Evolutionary conservation across 2,113 vertebrate species (phyloP), one percentile per base, ranked within the genome.

Genomic region (Coregonus clupeaformis): DNA sequence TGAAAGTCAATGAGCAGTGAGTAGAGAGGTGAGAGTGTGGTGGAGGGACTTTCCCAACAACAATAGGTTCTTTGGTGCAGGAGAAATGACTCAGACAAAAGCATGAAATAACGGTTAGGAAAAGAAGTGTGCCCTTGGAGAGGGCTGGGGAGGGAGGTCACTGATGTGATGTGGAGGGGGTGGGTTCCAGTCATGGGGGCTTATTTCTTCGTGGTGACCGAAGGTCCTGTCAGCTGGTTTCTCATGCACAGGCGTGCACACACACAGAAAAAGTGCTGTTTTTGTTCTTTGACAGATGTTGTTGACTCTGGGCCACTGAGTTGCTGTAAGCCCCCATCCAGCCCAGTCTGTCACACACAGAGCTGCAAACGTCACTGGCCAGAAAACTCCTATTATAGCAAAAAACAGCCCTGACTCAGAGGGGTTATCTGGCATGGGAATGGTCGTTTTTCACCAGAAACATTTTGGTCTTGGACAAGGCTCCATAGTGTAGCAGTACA

Each of bases 21-120:
- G 49, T 59, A 14, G 29, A 72, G 49, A 16, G 68, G 49, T 20
- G 72, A 67, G 32, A 68, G 22, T 24, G 64, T 20, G 6, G 13
- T 36, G 7, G 32, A 49, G 49, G 63, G 70, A 73, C 52, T 77
- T 77, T 68, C 76, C 76, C n/a, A 20, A 59, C 14, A 71, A 65
- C n/a, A 71, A 42, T 45, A n/a, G 63, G 69, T 30, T 69, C 18
- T 59, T 59, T 27, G 49, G 47, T 49, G 47, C 71, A 71, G 49
- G 18, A 18, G 27, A 29, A 24, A 13, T 77, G 75, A 72, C 45
- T 77, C 45, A 71, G 24, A 57, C 2, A 6, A 5, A 24, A 36
- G 25, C 30, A 71, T 71, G 75, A 32, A 77, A 66, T 27, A 64
- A 32, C 68, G 29, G 42, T 49, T 57, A 49, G 32, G 32, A 64